A percentile compares a stretch with the other conserved stretches of the same genome.
Conservation (phyloP, 1,140 invertebrate genomes). For the Monochamus saltuarius region DNA sequence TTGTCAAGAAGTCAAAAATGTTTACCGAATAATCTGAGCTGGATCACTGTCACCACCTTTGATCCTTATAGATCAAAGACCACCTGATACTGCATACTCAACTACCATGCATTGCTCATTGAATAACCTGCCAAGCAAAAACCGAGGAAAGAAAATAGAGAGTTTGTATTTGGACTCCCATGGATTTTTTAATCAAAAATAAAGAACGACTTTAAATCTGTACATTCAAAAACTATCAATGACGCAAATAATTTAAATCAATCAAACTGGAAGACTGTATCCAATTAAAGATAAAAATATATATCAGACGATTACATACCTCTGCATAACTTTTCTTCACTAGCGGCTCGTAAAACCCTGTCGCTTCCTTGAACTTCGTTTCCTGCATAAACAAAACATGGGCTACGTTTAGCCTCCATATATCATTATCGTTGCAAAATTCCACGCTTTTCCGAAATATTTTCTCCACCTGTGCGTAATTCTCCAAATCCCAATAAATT, state of each 20-base stretch:
- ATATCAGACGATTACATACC: conserved; percentile 52
- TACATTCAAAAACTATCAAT: too few species aligned
- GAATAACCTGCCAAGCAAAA: too few species aligned
- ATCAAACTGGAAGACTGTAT: not conserved
- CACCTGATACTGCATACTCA: too few species aligned
- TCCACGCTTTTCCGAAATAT: conserved; percentile 96
- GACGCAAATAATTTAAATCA: too few species aligned
- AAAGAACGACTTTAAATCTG: too few species aligned
- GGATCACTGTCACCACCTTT: too few species aligned
- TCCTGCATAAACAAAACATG: conserved; percentile 99
- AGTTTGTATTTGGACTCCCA: too few species aligned
- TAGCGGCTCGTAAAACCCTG: conserved; percentile 97
- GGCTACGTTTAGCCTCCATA: conserved; percentile 97
- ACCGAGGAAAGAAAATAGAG: too few species aligned
- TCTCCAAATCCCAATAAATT: conserved; percentile 98
- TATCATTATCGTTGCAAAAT: conserved; percentile 96
- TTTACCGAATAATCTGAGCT: not conserved
- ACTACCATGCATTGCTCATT: too few species aligned
- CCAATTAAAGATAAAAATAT: not conserved
- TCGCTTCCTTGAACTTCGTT: conserved; percentile 97
- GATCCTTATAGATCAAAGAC: too few species aligned
- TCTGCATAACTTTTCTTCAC: conserved; percentile 96
- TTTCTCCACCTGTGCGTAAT: conserved; percentile 93
- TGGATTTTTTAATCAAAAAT: too few species aligned
- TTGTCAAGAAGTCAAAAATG: too few species aligned